Evolutionary conservation across 2,888 invertebrate genomes (phyloP).

Genomic region (Lasioglossum vierecki): DNA sequence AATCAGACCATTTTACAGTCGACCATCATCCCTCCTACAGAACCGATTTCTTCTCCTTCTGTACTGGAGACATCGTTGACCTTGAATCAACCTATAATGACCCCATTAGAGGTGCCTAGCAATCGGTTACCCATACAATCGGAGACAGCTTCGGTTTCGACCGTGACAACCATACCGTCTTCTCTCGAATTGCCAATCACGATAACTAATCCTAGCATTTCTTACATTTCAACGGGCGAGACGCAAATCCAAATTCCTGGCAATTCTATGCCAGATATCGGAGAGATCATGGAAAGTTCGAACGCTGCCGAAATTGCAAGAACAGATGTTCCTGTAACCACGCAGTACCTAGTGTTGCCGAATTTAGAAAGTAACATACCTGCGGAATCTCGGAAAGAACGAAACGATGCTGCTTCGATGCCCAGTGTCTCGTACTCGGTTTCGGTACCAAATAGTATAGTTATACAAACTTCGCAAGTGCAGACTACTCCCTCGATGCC

Average conservation of each 20-base stretch:
- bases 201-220: conserved; percentile 90
- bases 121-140: conserved; percentile 82
- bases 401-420: conserved; percentile 61
- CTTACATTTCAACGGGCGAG: conserved; percentile 75
- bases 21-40: conserved; percentile 85
- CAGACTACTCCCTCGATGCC: conserved; percentile 82
- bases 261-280: conserved; percentile 81
- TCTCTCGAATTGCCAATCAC: conserved; percentile 91
- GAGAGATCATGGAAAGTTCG: conserved; percentile 75
- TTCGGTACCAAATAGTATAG: conserved; percentile 76
- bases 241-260: conserved; percentile 74
- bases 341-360: conserved; percentile 76
- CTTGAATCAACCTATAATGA: conserved; percentile 93
- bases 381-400: conserved; percentile 65
- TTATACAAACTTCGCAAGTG: conserved; percentile 70
- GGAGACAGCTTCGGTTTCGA: conserved; percentile 80
- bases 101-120: conserved; percentile 90
- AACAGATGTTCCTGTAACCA: conserved; percentile 71
- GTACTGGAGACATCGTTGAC: conserved; percentile 91
- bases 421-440: conserved; percentile 77
- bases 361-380: conserved; percentile 72
- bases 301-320: conserved; percentile 55
- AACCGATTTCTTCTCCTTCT: conserved; percentile 86
- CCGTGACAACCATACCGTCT: conserved; percentile 86
- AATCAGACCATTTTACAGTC: conserved; percentile 85